Evolutionary conservation across 2,888 invertebrate species (phyloP).

Genomic region (Drosophila ustulata): DNA sequence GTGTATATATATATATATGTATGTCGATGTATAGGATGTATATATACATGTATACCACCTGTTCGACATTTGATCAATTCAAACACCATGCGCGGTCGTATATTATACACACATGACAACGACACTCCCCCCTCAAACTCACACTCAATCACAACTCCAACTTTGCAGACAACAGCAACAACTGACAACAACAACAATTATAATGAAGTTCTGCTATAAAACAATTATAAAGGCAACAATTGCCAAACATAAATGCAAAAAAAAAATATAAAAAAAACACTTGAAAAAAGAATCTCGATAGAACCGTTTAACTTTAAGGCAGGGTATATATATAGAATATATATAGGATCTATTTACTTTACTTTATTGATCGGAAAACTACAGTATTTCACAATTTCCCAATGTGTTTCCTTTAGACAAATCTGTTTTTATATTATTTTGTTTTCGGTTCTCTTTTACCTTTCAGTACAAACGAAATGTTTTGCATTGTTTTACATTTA

Average conservation of each 20-base stretch:
- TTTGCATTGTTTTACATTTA: conserved; percentile 51
- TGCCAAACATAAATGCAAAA: background rate
- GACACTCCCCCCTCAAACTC: conserved; percentile 11
- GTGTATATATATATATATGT: conserved; percentile 23
- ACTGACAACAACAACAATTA: conserved; percentile 18
- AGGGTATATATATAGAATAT: conserved; percentile 33
- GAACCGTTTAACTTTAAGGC: conserved; percentile 28
- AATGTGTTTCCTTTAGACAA: conserved; percentile 30
- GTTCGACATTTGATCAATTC: conserved; percentile 26
- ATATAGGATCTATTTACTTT: conserved; percentile 29
- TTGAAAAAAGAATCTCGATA: conserved; percentile 28
- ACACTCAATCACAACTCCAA: conserved; percentile 11
- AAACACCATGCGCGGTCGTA: conserved; percentile 61
- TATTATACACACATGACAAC: conserved; percentile 28
- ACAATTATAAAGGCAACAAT: conserved; percentile 12
- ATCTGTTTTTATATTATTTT: conserved; percentile 19
- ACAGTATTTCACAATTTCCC: conserved; percentile 48
- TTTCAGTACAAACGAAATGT: conserved; percentile 67
- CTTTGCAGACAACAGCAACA: conserved; percentile 12
- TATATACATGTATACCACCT: conserved; percentile 35
- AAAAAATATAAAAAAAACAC: conserved; percentile 8
- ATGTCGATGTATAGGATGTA: conserved; percentile 14
- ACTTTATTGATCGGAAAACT: conserved; percentile 26
- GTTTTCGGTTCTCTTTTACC: conserved; percentile 46
- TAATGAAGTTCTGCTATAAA: conserved; percentile 43